These are phyloP conservation scores for Ylistrum balloti DNA, from an alignment of 1,140 invertebrate genomes.

Conservation along the genomic window DNA sequence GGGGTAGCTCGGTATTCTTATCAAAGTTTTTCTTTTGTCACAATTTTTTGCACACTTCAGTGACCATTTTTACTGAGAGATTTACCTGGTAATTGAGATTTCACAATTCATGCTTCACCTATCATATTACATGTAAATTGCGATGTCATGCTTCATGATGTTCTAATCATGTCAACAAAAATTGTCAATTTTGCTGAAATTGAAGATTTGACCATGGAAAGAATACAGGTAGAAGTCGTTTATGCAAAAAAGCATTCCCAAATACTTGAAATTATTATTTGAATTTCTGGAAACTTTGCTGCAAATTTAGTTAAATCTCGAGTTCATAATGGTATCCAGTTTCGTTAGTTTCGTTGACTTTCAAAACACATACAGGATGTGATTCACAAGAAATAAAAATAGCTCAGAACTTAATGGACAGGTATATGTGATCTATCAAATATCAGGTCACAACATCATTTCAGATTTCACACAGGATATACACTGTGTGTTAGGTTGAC, in stretches of 20 bases:
- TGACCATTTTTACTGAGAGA: too few relatives aligned
- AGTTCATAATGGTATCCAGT: not conserved
- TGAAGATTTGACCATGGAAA: not conserved
- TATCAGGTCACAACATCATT: too few relatives aligned
- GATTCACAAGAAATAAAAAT: too few relatives aligned
- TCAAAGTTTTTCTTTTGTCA: too few relatives aligned
- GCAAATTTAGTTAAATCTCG: not conserved
- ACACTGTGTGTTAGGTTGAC: too few relatives aligned
- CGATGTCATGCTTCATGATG: not conserved
- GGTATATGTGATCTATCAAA: too few relatives aligned
- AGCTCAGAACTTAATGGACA: too few relatives aligned
- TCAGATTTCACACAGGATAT: too few relatives aligned
- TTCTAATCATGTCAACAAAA: not conserved
- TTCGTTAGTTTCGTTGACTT: not conserved
- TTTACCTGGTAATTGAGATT: conserved; percentile 34
- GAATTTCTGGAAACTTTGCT: not conserved
- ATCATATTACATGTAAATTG: not conserved
- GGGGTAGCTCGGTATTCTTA: too few relatives aligned
- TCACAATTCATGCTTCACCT: not conserved
- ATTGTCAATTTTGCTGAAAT: not conserved
- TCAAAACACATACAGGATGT: too few relatives aligned
- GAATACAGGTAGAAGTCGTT: not conserved
- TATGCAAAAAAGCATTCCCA: not conserved
- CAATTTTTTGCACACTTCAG: too few relatives aligned
- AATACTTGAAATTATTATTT: not conserved